Percentiles rank a stretch among this genome's conserved stretches.
phyloP scores from a whole-genome alignment of 64 coral and sea anemone species.

The Anthopleura sola region DNA sequence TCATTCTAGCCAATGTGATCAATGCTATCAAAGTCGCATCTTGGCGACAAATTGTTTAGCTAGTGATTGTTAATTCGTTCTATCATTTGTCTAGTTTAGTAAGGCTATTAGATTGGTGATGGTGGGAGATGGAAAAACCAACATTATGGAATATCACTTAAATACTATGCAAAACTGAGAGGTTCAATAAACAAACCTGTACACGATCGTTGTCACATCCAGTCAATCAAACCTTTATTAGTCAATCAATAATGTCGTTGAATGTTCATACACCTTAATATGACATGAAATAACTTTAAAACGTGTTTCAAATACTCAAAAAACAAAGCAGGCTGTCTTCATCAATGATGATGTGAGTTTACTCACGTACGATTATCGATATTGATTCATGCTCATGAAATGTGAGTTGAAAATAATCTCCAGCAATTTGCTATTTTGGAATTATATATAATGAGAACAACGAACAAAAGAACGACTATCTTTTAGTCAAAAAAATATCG shows the following conservation, averaged over 20 bases:
- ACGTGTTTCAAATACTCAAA: constrained; percentile 11
- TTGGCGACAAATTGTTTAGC: constrained; percentile 6
- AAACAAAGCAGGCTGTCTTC: background rate
- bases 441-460: background rate
- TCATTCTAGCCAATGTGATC: background rate
- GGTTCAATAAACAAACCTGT: constrained; percentile 8
- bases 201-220: background rate
- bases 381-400: background rate
- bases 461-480: background rate
- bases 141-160: too few relatives aligned
- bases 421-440: background rate
- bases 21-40: background rate
- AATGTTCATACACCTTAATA: constrained; percentile 7
- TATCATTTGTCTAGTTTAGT: background rate
- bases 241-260: constrained; percentile 9
- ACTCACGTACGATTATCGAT: background rate
- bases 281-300: background rate
- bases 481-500: background rate
- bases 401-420: background rate
- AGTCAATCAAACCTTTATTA: constrained; percentile 13
- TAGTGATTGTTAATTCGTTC: background rate
- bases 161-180: background rate
- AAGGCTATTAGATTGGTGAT: too few relatives aligned
- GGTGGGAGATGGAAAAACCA: background rate
- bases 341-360: background rate